Percentiles rank a stretch among this genome's conserved stretches.
These are phyloP conservation scores for Apocheima hispidaria DNA, from an alignment of 2,888 invertebrate genomes.

Conservation along the genomic window DNA sequence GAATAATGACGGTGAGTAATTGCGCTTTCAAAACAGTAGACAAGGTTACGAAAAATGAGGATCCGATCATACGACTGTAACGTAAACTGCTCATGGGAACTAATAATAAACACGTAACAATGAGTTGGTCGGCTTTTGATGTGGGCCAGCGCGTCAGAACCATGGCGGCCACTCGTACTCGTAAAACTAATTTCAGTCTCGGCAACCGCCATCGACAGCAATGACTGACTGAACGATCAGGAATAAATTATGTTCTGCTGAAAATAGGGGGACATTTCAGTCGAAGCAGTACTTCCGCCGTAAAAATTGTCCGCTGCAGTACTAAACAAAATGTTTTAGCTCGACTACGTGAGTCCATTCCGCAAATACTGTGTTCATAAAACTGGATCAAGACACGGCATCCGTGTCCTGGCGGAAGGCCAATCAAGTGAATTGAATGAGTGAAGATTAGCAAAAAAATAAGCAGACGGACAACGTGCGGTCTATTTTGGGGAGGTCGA, in stretches of 20 bases:
- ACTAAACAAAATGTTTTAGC: conserved; percentile 32
- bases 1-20: conserved; percentile 53
- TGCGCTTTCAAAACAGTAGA: conserved; percentile 59
- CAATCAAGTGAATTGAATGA: conserved; percentile 81
- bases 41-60: conserved; percentile 74
- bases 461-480: conserved; percentile 75
- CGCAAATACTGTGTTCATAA: conserved; percentile 62
- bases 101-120: conserved; percentile 83
- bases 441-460: conserved; percentile 77
- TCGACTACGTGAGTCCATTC: conserved; percentile 61
- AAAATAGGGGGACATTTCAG: conserved; percentile 9
- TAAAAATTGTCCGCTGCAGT: conserved; percentile 17
- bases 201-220: conserved; percentile 56
- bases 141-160: conserved; percentile 74
- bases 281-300: conserved; percentile 2
- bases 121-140: conserved; percentile 73
- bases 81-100: conserved; percentile 72
- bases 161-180: conserved; percentile 75
- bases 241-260: conserved; percentile 36
- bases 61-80: conserved; percentile 66
- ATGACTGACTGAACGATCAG: conserved; percentile 38
- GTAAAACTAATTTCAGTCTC: conserved; percentile 79
- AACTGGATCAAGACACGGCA: conserved; percentile 70
- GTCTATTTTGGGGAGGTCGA: conserved; percentile 80
- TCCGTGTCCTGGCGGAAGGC: conserved; percentile 77